Base-by-base conservation (phyloP, 2,888 invertebrate genomes). In the Caenorhabditis afra region DNA sequence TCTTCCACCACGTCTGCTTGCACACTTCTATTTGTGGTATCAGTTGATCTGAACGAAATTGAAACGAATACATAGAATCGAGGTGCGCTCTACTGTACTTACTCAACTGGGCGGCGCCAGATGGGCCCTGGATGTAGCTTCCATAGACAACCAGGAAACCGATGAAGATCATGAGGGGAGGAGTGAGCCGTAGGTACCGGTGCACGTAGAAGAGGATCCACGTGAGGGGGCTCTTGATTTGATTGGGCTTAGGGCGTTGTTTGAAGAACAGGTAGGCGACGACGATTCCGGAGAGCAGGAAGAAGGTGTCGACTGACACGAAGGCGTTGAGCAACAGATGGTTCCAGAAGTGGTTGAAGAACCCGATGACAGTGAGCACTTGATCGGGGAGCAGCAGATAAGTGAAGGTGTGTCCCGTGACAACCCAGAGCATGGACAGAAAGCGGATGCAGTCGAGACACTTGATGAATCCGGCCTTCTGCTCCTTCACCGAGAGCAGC, bases 221-320 rank as follows among this genome's bases (percentile, higher is more conserved):
- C 0, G 78, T 78, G 1, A 66, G 10, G 7, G 78, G 78, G 29
- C 61, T 62, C 12, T 37, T 66, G 35, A 78, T 73, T 50, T 62
- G 53, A 35, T 12, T 7, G 4, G 7, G 0, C 50, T 62, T 66
- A 5, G 47, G 71, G 8, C 45, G 47, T 1, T 39, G 53, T 50
- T 82, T 84, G 68, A 87, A 87, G 65, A 86, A 86, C 10, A 85
- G 49, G 55, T 83, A 87, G 7, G 85, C 45, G 5, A 87, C 77
- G 3, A 87, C 78, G 18, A 87, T 53, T 22, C 87, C 87, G 2
- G 85, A 83, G 16, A 85, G 45, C 23, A 86, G 66, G 68, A 87
- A 86, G 67, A 87, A 87, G 0, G 87, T 81, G 62, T 87, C 87
- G 1, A 87, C 87, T 22, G 85, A 74, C 22, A 83, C 64, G 22